Percentiles rank a stretch among this genome's conserved stretches.
Evolutionary conservation across 2,113 vertebrate genomes (phyloP).

Genomic region (Salvelinus sp.): DNA sequence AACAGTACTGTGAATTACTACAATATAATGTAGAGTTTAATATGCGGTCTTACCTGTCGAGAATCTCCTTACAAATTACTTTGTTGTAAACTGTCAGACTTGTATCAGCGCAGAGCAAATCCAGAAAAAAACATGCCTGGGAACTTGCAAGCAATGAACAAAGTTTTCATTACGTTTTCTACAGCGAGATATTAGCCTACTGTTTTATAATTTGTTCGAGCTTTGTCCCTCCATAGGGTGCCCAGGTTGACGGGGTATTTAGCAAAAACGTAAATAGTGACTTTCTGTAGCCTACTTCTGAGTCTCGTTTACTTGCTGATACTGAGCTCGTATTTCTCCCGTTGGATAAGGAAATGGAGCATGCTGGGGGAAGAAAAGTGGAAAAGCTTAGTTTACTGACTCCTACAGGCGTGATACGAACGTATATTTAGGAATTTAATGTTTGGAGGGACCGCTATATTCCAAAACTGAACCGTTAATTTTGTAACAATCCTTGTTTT

Average conservation of each 20-base stretch:
- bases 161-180: neutral
- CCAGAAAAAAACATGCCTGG: neutral
- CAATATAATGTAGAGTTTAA: neutral
- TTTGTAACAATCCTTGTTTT: neutral
- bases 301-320: neutral
- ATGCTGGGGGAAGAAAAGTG: neutral
- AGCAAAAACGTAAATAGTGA: neutral
- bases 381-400: neutral
- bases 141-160: neutral
- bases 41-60: constrained; percentile 1
- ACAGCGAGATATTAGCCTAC: neutral
- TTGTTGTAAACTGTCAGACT: neutral
- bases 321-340: neutral
- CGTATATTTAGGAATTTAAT: neutral
- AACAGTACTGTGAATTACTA: neutral
- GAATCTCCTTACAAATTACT: neutral
- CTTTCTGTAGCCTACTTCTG: neutral
- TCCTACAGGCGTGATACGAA: no score
- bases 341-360: neutral
- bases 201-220: neutral
- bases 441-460: neutral
- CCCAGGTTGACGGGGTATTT: no score
- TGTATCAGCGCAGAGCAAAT: neutral
- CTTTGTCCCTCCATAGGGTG: neutral
- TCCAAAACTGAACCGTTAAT: neutral